A percentile compares a stretch with the other conserved stretches of the same genome.
These are phyloP conservation scores for Psilopsiagon aurifrons DNA, from an alignment of 2,113 vertebrate species.

Conservation along the genomic window DNA sequence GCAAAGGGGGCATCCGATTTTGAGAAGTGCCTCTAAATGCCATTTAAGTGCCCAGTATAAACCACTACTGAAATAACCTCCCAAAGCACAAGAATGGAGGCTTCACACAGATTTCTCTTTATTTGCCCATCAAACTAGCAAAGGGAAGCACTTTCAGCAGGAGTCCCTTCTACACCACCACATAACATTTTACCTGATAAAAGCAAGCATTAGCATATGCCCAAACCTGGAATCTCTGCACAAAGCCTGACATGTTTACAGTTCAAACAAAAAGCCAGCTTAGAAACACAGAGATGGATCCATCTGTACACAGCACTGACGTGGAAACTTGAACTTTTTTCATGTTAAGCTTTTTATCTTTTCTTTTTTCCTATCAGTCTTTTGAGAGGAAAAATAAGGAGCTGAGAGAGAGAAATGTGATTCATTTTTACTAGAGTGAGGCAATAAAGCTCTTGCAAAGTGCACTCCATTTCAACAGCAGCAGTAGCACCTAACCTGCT, in stretches of 20 bases:
- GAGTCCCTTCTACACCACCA: background rate
- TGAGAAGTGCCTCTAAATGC: background rate
- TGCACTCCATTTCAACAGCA: conserved; percentile 21
- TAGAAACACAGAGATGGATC: conserved; percentile 3
- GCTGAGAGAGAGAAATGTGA: conserved; percentile 17
- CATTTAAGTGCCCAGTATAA: background rate
- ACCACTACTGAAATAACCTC: background rate
- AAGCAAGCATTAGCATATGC: conserved; percentile 20
- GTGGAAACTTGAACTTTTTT: background rate
- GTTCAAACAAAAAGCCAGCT: conserved; percentile 37
- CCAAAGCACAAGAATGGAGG: background rate
- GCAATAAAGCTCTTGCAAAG: conserved; percentile 41
- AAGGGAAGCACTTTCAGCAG: background rate
- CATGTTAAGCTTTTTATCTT: conserved; percentile 27
- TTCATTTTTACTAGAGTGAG: conserved; percentile 48
- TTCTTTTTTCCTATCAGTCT: conserved; percentile 7
- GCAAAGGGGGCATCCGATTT: background rate
- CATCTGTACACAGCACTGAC: conserved; percentile 22
- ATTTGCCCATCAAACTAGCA: background rate
- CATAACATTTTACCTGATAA: background rate
- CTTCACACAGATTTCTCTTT: background rate
- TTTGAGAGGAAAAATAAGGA: conserved; percentile 22
- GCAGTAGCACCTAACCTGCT: conserved; percentile 27
- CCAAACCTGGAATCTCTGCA: background rate
- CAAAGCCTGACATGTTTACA: conserved; percentile 12